Conservation (phyloP, 1,140 invertebrate species). For the Drosophila ficusphila region DNA sequence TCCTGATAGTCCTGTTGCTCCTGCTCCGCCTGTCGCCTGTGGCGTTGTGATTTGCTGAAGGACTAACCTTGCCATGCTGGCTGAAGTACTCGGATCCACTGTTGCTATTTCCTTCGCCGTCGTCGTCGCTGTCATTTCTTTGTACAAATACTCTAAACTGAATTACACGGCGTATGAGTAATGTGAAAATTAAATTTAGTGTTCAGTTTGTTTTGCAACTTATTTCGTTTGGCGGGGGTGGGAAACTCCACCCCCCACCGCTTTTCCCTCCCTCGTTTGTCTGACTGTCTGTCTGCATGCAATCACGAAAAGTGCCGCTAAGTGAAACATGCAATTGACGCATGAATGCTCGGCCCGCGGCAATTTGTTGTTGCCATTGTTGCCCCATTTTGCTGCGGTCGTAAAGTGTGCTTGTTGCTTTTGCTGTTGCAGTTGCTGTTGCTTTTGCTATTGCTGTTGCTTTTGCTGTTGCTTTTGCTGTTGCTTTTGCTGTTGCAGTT, state of each 20-base stretch:
- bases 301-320: slow-evolving; percentile 80
- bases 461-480: slow-evolving; percentile 69
- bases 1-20: slow-evolving; percentile 14
- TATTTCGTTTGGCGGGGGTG: slow-evolving; percentile 63
- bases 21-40: slow-evolving; percentile 32
- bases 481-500: slow-evolving; percentile 20
- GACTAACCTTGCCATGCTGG: slow-evolving; percentile 51
- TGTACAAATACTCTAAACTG: slow-evolving; percentile 84
- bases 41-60: slow-evolving; percentile 66
- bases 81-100: slow-evolving; percentile 8
- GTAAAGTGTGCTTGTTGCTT: slow-evolving; percentile 47
- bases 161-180: slow-evolving; percentile 83
- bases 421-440: slow-evolving; percentile 16
- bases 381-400: slow-evolving; percentile 49
- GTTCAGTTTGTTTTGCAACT: slow-evolving; percentile 70
- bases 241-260: neutral
- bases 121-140: slow-evolving; percentile 78
- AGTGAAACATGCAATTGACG: slow-evolving; percentile 82
- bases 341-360: slow-evolving; percentile 67
- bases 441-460: neutral
- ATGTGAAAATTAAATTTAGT: slow-evolving; percentile 83
- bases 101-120: slow-evolving; percentile 6
- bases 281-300: slow-evolving; percentile 63
- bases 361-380: slow-evolving; percentile 58
- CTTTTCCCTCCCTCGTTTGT: neutral